A percentile compares a stretch with the other conserved stretches of the same genome.
Evolutionary conservation across 1,140 invertebrate species (phyloP).

Genomic region (Laupala kohalensis): DNA sequence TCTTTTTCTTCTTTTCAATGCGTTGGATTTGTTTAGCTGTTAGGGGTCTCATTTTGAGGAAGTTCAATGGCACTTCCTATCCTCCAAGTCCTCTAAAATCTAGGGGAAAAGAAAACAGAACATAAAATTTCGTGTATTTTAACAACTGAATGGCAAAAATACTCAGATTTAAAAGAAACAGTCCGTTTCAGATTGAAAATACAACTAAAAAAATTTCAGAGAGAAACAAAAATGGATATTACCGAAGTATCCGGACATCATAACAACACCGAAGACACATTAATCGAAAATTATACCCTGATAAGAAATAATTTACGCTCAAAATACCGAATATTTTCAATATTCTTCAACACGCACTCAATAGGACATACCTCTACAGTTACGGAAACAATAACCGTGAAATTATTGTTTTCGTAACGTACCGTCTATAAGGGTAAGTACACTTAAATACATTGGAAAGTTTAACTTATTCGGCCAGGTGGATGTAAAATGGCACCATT

Average conservation of each 20-base stretch:
- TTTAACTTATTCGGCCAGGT: not conserved
- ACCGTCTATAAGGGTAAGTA: not conserved
- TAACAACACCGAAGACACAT: too few species aligned
- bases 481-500: not conserved
- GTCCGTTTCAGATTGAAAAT: too few species aligned
- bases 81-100: not conserved
- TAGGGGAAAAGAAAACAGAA: not conserved
- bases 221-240: too few species aligned
- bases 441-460: not conserved
- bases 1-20: slow-evolving; percentile 46
- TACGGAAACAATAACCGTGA: not conserved
- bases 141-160: too few species aligned
- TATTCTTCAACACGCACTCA: not conserved
- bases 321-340: not conserved
- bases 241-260: too few species aligned
- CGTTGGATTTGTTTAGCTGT: slow-evolving; percentile 35
- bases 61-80: not conserved
- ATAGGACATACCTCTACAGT: not conserved
- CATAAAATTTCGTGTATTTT: too few species aligned
- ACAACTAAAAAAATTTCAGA: too few species aligned
- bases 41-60: slow-evolving; percentile 10
- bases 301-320: not conserved
- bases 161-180: too few species aligned
- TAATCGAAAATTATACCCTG: too few species aligned
- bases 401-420: not conserved